These are phyloP conservation scores for Romanogobio albipinnatus DNA, from an alignment of 2,113 vertebrate genomes.

Conservation along the genomic window DNA sequence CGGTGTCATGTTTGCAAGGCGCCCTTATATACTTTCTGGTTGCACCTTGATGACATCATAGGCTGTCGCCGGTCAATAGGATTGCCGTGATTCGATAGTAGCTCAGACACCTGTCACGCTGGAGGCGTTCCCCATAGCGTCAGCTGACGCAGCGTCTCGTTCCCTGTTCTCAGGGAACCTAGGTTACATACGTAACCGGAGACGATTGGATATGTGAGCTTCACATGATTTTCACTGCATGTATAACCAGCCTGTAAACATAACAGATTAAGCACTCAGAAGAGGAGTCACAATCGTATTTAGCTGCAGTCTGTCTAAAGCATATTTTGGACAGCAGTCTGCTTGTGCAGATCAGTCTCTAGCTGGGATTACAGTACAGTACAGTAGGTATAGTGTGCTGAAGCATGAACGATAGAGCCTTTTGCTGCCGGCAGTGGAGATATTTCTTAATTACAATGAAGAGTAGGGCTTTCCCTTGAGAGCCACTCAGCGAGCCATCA, in stretches of 20 bases:
- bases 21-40: too few species aligned
- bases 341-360: not conserved
- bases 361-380: conserved; percentile 44
- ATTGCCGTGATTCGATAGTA: too few species aligned
- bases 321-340: conserved; percentile 5
- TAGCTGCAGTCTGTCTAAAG: conserved; percentile 24
- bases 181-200: too few species aligned
- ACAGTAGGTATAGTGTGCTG: conserved; percentile 35
- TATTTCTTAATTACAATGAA: conserved; percentile 58
- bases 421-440: conserved; percentile 9
- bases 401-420: conserved; percentile 31
- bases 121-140: too few species aligned
- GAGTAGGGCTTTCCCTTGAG: conserved; percentile 39
- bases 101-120: too few species aligned
- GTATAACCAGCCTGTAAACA: not conserved
- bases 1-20: too few species aligned
- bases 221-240: not conserved
- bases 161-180: too few species aligned
- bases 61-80: too few species aligned
- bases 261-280: not conserved
- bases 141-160: too few species aligned
- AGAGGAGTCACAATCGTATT: conserved; percentile 7
- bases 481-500: conserved; percentile 30
- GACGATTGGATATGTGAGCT: not conserved
- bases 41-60: too few species aligned